Evolutionary conservation across 2,888 invertebrate genomes (phyloP), one percentile per base, ranked within the genome.

Genomic region (Mythimna pallens): DNA sequence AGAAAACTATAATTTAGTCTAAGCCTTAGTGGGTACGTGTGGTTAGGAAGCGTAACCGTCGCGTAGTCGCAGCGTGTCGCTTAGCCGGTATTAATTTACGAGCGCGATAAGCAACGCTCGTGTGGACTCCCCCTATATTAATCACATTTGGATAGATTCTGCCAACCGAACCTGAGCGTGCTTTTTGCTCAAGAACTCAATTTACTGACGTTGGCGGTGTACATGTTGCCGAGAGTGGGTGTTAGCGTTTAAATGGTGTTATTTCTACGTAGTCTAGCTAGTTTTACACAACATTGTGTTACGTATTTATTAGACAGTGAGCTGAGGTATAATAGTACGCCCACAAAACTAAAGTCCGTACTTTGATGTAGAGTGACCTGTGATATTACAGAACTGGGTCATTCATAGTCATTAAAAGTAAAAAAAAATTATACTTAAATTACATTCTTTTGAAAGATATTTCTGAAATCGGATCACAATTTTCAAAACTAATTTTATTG

Each of bases 21-120:
- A 57, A 62, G 30, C 54, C 78, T 22, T 50, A 65, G 65, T 63
- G 36, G 52, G 43, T 62, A 76, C 70, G 77, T 59, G 65, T 25
- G 12, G 76, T 40, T 80, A 30, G 30, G 30, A 74, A 64, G 64
- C 54, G 59, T 34, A 61, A 36, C 59, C 52, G 72, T 67, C 34
- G 59, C 64, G n/a, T 57, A 63, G 58, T 67, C 57, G 65, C 66
- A 34, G 17, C 67, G 76, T 65, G 74, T 61, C 70, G 67, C 64
- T 47, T 52, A 72, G 68, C 58, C 72, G 70, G 76, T 74, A 82
- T 85, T 85, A 85, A 85, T 85, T 84, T 86, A 86, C 72, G 83
- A 77, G 76, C 50, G 22, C 78, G 85, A 85, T 85, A 85, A 81
- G 72, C 85, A 69, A 40, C 70, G 43, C 62, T 50, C 65, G 65